phyloP scores from a whole-genome alignment of 1,140 invertebrate species.

The Eciton burchellii region DNA sequence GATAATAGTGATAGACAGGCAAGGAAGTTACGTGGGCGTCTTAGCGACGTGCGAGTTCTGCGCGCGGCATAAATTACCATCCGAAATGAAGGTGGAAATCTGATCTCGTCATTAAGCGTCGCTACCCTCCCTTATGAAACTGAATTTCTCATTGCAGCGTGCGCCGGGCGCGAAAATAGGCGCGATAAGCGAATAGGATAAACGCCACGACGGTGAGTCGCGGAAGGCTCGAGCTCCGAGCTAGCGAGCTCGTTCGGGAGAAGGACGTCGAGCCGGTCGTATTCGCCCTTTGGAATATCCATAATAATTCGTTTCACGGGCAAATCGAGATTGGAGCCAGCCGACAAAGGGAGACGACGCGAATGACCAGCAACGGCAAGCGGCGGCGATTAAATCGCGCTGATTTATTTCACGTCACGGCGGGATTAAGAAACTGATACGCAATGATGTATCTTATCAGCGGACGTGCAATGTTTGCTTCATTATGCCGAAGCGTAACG shows the following conservation, averaged over 20 bases:
- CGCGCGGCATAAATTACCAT: constrained; percentile 72
- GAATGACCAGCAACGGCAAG: too few relatives aligned
- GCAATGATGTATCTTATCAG: constrained; percentile 2
- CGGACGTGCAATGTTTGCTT: neutral
- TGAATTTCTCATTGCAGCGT: constrained; percentile 62
- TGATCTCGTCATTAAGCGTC: constrained; percentile 72
- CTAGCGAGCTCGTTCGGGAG: neutral
- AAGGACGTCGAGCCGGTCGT: too few relatives aligned
- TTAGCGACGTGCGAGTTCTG: constrained; percentile 65
- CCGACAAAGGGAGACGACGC: neutral
- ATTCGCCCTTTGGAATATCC: neutral
- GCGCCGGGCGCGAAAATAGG: constrained; percentile 47
- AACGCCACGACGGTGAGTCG: neutral
- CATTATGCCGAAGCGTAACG: neutral
- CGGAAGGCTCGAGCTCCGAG: neutral
- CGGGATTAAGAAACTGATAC: neutral
- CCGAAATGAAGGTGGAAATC: constrained; percentile 70
- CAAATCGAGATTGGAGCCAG: neutral
- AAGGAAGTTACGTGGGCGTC: constrained; percentile 72
- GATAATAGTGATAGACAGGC: constrained; percentile 75
- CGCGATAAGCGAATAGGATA: constrained; percentile 43
- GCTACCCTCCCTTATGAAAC: constrained; percentile 64
- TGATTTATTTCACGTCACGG: neutral
- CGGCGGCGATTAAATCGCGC: neutral
- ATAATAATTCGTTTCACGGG: neutral